Evolutionary conservation across 2,888 invertebrate species (phyloP).

Genomic region (Caenorhabditis parvicauda): DNA sequence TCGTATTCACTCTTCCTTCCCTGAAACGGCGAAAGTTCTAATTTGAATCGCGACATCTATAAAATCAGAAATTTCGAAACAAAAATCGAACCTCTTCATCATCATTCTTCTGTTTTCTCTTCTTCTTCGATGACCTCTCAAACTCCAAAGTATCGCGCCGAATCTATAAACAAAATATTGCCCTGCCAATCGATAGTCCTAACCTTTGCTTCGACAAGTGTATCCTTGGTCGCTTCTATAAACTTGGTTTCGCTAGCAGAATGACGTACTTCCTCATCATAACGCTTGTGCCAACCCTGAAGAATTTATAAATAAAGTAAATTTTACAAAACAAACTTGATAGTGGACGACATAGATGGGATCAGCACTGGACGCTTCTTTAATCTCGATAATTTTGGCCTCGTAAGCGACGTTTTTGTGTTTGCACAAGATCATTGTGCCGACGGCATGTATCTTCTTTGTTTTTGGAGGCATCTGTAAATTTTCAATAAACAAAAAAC

Average conservation of each 20-base stretch:
- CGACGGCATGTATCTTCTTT: no score
- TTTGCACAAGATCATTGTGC: conserved; percentile 4
- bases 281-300: conserved; percentile 23
- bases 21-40: not conserved
- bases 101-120: no score
- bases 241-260: not conserved
- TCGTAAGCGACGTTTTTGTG: conserved; percentile 8
- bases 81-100: no score
- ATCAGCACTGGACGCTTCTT: not conserved
- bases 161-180: no score
- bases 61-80: not conserved
- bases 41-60: not conserved
- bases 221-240: no score
- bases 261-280: conserved; percentile 23
- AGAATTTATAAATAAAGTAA: conserved; percentile 1
- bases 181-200: no score
- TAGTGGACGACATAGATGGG: conserved; percentile 20
- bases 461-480: no score
- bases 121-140: no score
- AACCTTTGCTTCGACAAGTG: no score
- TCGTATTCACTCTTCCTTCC: conserved; percentile 7
- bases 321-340: conserved; percentile 3
- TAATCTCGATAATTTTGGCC: conserved; percentile 15
- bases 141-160: no score
- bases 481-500: no score